Evolutionary conservation across 2,113 vertebrate genomes (phyloP).

Genomic region (Cinclus mexicanus): DNA sequence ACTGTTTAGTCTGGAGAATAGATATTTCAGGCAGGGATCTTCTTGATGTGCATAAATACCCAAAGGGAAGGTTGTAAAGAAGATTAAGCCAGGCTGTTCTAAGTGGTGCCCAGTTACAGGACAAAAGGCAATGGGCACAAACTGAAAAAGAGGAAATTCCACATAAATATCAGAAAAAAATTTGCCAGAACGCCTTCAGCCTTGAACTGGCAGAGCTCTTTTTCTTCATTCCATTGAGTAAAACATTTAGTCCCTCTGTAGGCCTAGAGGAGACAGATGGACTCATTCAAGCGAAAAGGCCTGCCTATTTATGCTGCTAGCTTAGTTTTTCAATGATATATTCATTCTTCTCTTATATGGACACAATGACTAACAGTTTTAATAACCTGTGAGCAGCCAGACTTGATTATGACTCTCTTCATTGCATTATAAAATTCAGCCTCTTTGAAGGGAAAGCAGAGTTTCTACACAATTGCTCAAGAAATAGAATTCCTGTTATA

Average conservation of each 20-base stretch:
- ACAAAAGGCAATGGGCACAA: neutral
- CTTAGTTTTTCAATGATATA: neutral
- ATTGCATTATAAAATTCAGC: neutral
- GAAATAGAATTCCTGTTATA: neutral
- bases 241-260: neutral
- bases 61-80: neutral
- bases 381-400: neutral
- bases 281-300: neutral
- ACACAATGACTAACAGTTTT: slow-evolving; percentile 16
- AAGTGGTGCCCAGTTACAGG: neutral
- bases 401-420: neutral
- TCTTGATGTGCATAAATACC: neutral
- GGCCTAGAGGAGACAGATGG: neutral
- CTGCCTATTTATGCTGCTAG: neutral
- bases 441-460: neutral
- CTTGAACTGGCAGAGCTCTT: neutral
- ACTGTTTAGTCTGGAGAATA: neutral
- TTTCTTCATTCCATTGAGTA: neutral
- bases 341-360: neutral
- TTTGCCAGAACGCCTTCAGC: neutral
- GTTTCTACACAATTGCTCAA: neutral
- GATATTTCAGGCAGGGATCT: neutral
- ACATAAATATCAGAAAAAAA: neutral
- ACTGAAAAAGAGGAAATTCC: neutral
- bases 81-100: neutral